phyloP scores from a whole-genome alignment of 2,888 invertebrate species.

The Synanthedon tipuliformis region DNA sequence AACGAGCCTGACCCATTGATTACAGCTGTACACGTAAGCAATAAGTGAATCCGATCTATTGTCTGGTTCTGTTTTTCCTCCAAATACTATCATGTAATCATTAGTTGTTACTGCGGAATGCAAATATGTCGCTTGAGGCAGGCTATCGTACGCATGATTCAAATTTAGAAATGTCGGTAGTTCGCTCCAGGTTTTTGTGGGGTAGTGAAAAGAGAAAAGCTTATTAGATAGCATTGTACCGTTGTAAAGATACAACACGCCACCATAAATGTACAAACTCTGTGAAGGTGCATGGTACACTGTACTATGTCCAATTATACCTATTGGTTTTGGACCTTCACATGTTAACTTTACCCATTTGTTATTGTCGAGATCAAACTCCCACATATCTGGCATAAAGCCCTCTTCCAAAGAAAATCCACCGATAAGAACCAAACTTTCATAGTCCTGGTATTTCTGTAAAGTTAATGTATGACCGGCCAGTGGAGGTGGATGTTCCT shows the following conservation, averaged over 20 bases:
- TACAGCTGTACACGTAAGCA: conserved; percentile 90
- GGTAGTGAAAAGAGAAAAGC: conserved; percentile 81
- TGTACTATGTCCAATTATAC: conserved; percentile 89
- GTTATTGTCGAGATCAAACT: conserved; percentile 80
- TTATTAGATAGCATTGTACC: conserved; percentile 79
- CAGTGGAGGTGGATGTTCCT: conserved; percentile 75
- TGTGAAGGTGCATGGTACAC: conserved; percentile 86
- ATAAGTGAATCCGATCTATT: conserved; percentile 79
- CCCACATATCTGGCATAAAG: conserved; percentile 82
- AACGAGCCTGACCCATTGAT: conserved; percentile 84
- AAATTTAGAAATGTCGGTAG: conserved; percentile 78
- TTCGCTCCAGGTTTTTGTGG: conserved; percentile 83
- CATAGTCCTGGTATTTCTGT: conserved; percentile 76
- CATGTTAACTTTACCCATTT: conserved; percentile 79
- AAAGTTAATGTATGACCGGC: conserved; percentile 92
- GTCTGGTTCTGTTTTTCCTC: conserved; percentile 83
- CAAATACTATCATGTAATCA: conserved; percentile 91
- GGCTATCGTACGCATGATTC: conserved; percentile 61
- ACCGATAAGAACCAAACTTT: conserved; percentile 86
- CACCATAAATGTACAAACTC: conserved; percentile 91
- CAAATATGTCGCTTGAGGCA: conserved; percentile 85
- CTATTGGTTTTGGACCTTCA: conserved; percentile 80
- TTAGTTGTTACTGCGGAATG: conserved; percentile 91
- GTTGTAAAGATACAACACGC: conserved; percentile 80
- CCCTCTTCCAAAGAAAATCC: conserved; percentile 84